Conservation (phyloP, 2,888 invertebrate genomes). For the Cetonia aurata region DNA sequence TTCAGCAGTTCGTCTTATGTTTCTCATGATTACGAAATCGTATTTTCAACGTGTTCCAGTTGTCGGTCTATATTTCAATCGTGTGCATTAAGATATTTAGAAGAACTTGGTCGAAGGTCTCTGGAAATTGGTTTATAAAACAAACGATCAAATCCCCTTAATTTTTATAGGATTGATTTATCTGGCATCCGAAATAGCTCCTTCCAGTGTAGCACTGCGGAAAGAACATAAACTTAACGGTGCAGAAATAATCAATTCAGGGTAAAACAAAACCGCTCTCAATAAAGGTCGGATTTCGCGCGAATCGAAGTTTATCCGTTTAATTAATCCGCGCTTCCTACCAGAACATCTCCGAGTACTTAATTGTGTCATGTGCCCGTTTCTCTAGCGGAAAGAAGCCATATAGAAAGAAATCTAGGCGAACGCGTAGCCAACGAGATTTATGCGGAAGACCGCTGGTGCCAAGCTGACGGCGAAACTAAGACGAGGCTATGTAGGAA, state of each 20-base stretch:
- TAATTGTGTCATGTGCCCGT: constrained; percentile 30
- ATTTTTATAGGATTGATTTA: constrained; percentile 35
- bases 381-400: constrained; percentile 25
- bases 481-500: constrained; percentile 5
- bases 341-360: constrained; percentile 7
- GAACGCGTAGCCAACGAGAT: constrained; percentile 20
- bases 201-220: constrained; percentile 8
- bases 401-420: constrained; percentile 29
- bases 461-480: constrained; percentile 35
- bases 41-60: no score
- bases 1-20: no score
- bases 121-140: neutral
- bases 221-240: constrained; percentile 28
- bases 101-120: no score
- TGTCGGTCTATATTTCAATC: no score
- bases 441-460: constrained; percentile 38
- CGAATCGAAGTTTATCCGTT: constrained; percentile 38
- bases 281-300: constrained; percentile 35
- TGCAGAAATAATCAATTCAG: constrained; percentile 37
- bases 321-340: constrained; percentile 36
- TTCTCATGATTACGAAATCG: no score
- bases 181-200: neutral
- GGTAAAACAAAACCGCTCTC: constrained; percentile 22
- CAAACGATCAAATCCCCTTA: constrained; percentile 3
- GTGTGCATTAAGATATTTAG: constrained; percentile 4